Evolutionary conservation across 2,888 invertebrate genomes (phyloP), one percentile per base, ranked within the genome.

Genomic region (Stenodera caucasica): DNA sequence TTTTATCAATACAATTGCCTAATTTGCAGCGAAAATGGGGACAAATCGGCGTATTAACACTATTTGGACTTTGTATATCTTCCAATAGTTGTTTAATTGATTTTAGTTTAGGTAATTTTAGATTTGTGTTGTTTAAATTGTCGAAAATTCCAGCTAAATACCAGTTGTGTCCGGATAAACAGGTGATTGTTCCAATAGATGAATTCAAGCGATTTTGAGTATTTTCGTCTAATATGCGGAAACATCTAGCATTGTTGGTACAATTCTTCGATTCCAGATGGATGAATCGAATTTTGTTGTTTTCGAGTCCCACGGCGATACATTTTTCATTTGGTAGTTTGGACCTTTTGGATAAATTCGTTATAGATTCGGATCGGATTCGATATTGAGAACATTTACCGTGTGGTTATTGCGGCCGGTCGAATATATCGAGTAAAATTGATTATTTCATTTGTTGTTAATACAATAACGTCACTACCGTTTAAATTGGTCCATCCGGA

Each of bases 131-230:
- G 58, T 86, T 86, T 2, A 57, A 4, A 9, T 30, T 37, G 12
- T 83, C 80, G 71, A 87, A 91, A 8, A 88, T 82, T 0, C 90
- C 89, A 4, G 86, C 84, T 0, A 91, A 90, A 75, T 87, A 89
- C 91, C 91, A 92, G 18, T 88, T 89, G 9, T 77, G 76, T 6
- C 82, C 81, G 9, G 85, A 83, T 49, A 86, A 85, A 71, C 92
- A 92, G 40, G 86, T 86, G 14, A 92, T 83, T 18, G 86, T 83
- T 30, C 91, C 91, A 65, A 85, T 86, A 88, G 89, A 90, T 32
- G 81, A 77, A 49, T 63, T 58, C 50, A 61, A 29, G 32, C 29
- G 26, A n/a, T 40, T 26, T 33, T 32, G 30, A 8, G 29, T 35
- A 7, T 33, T 52, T 45, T 45, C 12, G 12, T 12, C 11, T n/a